These are phyloP conservation scores for Amazona finschi DNA, from an alignment of 2,797 vertebrate species.

Conservation along the genomic window DNA sequence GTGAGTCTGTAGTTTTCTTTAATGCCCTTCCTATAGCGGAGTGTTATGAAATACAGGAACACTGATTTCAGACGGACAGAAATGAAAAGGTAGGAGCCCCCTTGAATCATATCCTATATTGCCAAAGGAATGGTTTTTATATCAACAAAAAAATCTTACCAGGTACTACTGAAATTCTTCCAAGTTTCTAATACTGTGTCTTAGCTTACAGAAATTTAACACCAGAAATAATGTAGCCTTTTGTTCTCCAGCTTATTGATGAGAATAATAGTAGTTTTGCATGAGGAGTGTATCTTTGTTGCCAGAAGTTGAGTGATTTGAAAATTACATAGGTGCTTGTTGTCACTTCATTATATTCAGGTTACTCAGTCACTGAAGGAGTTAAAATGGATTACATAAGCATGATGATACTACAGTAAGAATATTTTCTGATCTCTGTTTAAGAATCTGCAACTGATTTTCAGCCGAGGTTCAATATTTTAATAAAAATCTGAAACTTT, in stretches of 20 bases:
- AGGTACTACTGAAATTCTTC: not conserved
- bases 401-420: not conserved
- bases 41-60: not conserved
- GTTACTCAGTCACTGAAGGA: not conserved
- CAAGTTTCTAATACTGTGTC: not conserved
- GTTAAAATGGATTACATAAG: not conserved
- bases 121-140: not conserved
- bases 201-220: not conserved
- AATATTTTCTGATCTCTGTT: not conserved
- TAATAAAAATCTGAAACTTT: not conserved
- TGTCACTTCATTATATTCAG: not conserved
- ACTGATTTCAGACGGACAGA: not conserved
- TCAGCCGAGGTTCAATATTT: not conserved
- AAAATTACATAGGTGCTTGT: accelerated
- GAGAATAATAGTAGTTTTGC: not conserved
- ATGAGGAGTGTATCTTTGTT: not conserved
- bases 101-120: not conserved
- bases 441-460: not conserved
- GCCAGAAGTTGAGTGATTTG: not conserved
- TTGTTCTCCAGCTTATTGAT: not conserved
- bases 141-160: not conserved
- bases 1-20: not conserved
- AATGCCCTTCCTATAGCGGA: not conserved
- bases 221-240: not conserved
- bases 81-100: not conserved